phyloP scores from a whole-genome alignment of 2,888 invertebrate genomes.

The Panopea generosa region DNA sequence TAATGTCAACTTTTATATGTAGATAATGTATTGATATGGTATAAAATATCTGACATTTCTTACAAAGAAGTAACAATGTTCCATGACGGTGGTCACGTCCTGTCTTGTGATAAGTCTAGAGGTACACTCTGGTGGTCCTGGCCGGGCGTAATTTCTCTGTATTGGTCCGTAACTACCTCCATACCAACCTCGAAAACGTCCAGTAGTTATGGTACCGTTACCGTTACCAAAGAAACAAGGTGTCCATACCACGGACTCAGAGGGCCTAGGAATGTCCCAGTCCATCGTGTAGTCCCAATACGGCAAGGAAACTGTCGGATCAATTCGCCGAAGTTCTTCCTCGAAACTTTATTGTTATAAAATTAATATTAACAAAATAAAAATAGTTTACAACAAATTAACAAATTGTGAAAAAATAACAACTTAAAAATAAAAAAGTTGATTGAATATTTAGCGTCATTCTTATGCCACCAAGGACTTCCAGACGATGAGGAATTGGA shows the following conservation, averaged over 20 bases:
- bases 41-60: too few species aligned
- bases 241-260: conserved; percentile 64
- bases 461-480: neutral
- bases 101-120: conserved; percentile 53
- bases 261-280: conserved; percentile 55
- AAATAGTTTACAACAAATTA: too few species aligned
- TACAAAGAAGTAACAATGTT: conserved; percentile 31
- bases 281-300: conserved; percentile 73
- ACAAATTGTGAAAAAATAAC: too few species aligned
- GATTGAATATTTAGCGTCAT: too few species aligned
- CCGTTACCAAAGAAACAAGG: conserved; percentile 63
- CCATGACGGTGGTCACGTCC: conserved; percentile 47
- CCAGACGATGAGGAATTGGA: too few species aligned
- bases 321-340: conserved; percentile 65
- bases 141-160: conserved; percentile 48
- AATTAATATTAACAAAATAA: neutral
- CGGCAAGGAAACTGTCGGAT: conserved; percentile 64
- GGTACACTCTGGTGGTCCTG: conserved; percentile 37
- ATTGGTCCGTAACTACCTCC: conserved; percentile 54
- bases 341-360: conserved; percentile 62
- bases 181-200: conserved; percentile 57
- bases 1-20: too few species aligned
- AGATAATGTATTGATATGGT: too few species aligned
- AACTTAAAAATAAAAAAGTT: neutral
- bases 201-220: conserved; percentile 60